Conservation (phyloP, 2,113 vertebrate genomes). For the cattle (Bos taurus) region ARS-UCD2.0 NC_037343.1:18662001-18662500, state of each 20-base stretch:
- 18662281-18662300: not conserved
- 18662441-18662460: not conserved
- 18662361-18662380: not conserved
- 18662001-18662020: not conserved
- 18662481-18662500: not conserved
- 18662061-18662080: not conserved
- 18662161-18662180: not conserved
- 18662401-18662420: not conserved
- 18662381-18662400: not conserved
- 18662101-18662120: not conserved
- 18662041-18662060: not conserved
- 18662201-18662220: not conserved
- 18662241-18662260: not conserved
- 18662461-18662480: not conserved
- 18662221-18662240: not conserved
- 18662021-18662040: not conserved
- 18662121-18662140: not conserved
- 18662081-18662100: not conserved
- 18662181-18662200: not conserved
- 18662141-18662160: not conserved
- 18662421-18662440: not conserved
- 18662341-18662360: not conserved
- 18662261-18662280: not conserved
- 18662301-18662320: not conserved
- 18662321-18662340: not conserved